phyloP scores from a whole-genome alignment of 2,888 invertebrate genomes.

The Cerastis rubricosa region DNA sequence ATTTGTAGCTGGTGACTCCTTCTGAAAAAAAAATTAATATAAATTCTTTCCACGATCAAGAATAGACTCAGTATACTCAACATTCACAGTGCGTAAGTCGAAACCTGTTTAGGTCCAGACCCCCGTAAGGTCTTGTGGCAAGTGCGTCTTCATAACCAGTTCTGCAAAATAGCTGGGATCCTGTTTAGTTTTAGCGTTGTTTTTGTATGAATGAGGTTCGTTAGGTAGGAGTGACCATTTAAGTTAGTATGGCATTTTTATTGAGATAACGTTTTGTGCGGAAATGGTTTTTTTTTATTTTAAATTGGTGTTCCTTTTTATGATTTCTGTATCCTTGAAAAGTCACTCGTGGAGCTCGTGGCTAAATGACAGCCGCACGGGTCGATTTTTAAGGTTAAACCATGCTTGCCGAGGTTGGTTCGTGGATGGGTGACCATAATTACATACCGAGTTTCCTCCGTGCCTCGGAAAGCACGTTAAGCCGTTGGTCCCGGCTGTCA shows the following conservation, averaged over 20 bases:
- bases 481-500: too few relatives aligned
- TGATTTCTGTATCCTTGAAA: background rate
- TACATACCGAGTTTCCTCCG: too few relatives aligned
- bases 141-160: constrained; percentile 43
- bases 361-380: too few relatives aligned
- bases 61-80: background rate
- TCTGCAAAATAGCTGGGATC: constrained; percentile 11
- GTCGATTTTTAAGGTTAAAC: too few relatives aligned
- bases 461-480: too few relatives aligned
- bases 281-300: background rate
- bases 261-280: background rate
- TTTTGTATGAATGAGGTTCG: constrained; percentile 7
- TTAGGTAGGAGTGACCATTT: background rate
- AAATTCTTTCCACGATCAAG: background rate
- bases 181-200: constrained; percentile 4
- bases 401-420: too few relatives aligned
- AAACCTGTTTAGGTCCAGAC: constrained; percentile 37
- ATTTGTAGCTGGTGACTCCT: too few relatives aligned
- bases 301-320: background rate
- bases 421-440: too few relatives aligned
- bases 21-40: background rate
- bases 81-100: constrained; percentile 4
- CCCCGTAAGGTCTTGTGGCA: constrained; percentile 29
- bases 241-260: background rate
- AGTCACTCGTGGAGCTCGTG: too few relatives aligned